Evolutionary conservation across 2,888 invertebrate species (phyloP), one percentile per base, ranked within the genome.

Genomic region (Ligdia adustata): DNA sequence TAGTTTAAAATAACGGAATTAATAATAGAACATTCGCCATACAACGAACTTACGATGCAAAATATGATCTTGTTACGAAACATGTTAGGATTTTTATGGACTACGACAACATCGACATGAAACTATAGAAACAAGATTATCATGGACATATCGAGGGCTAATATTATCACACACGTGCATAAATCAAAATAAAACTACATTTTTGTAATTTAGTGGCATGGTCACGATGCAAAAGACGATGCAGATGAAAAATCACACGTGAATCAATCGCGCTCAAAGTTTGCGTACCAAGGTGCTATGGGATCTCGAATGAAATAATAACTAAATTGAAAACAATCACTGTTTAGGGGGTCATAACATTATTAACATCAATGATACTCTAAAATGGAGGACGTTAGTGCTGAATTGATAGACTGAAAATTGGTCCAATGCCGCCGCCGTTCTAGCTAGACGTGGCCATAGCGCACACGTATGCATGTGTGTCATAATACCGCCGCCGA

Each of bases 81-180:
- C 43, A 51, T 57, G 57, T 57, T 47, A 29, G n/a, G 26, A 45
- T 35, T 64, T 57, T 44, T 58, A 50, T 42, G 60, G 56, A 55
- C 51, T 60, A 59, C 59, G 55, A 65, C 64, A 65, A 64, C 68
- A 62, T 71, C 69, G 32, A 68, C 72, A 75, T 67, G 42, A 72
- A 72, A 71, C 56, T 79, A 82, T 72, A 64, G 76, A 79, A 83
- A 80, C 72, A 69, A 70, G 79, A 77, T 74, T 69, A 55, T 55
- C 72, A 57, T 61, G 68, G 58, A 64, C 54, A 57, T 49, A 57
- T 57, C 51, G 49, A 51, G 55, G 67, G 72, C 66, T 57, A 60
- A 71, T 69, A 69, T 67, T 70, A 69, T 71, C 62, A 75, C 74
- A 77, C 72, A 77, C 76, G 76, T 78, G 75, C 74, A 70, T 66